A percentile compares a stretch with the other conserved stretches of the same genome.
phyloP scores from a whole-genome alignment of 2,113 vertebrate genomes.

The Dermatemys mawii region DNA sequence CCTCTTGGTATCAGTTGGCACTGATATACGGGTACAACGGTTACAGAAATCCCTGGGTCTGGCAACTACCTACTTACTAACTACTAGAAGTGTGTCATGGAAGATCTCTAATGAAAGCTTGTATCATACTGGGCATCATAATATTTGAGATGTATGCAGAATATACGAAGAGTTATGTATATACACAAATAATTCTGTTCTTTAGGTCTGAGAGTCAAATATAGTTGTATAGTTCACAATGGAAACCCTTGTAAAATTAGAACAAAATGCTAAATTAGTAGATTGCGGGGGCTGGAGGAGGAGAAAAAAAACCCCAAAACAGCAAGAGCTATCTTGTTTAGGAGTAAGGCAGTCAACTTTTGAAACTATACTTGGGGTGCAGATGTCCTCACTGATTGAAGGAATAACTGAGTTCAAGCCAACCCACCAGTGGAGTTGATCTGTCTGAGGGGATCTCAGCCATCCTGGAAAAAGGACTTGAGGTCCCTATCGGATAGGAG shows the following conservation, averaged over 20 bases:
- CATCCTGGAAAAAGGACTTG: neutral
- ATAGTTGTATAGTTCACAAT: neutral
- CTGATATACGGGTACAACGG: neutral
- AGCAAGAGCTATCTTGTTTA: neutral
- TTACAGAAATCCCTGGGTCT: neutral
- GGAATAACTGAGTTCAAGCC: neutral
- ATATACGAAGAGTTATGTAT: too few relatives aligned
- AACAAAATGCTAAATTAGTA: neutral
- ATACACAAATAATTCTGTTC: neutral
- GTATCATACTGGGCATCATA: neutral
- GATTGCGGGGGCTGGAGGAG: neutral
- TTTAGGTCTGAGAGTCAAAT: neutral
- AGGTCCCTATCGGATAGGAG: neutral
- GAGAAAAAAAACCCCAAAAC: neutral
- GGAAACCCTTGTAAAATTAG: neutral
- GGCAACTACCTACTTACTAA: neutral
- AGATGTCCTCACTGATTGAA: too few relatives aligned
- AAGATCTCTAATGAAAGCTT: neutral
- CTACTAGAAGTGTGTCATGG: neutral
- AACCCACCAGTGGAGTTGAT: neutral
- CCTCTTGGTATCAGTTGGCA: neutral
- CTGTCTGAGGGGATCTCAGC: neutral
- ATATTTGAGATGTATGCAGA: neutral
- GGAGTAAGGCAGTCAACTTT: neutral
- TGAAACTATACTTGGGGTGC: neutral